These are phyloP conservation scores for Cephus nigrinus DNA, from an alignment of 2,888 invertebrate species.

Conservation along the genomic window DNA sequence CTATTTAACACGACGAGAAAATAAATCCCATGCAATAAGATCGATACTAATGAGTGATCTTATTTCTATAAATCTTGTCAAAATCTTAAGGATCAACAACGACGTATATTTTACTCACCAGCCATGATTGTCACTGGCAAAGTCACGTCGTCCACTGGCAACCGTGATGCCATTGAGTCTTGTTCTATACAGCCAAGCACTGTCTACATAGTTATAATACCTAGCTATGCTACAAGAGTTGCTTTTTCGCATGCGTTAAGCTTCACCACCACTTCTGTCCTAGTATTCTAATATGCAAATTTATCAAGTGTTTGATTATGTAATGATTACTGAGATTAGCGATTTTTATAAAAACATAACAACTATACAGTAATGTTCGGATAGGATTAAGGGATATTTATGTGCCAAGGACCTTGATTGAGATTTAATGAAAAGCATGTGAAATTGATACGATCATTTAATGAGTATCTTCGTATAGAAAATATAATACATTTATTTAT, in stretches of 20 bases:
- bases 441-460: background rate
- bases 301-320: background rate
- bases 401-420: background rate
- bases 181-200: background rate
- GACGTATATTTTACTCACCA: constrained; percentile 51
- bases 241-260: constrained; percentile 4
- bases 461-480: background rate
- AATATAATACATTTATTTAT: background rate
- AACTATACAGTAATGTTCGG: background rate
- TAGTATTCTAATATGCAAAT: background rate
- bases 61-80: background rate
- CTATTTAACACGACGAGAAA: background rate
- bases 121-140: constrained; percentile 60
- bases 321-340: background rate
- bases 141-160: constrained; percentile 60
- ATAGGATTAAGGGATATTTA: background rate
- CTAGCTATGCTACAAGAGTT: background rate
- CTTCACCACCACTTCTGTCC: background rate
- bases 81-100: constrained; percentile 23
- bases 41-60: background rate
- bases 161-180: background rate
- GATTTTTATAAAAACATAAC: background rate
- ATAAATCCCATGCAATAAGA: constrained; percentile 1
- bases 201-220: background rate
- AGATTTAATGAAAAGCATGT: background rate